phyloP scores from a whole-genome alignment of 64 coral and sea anemone species.

The Dendronephthya gigantea region DNA sequence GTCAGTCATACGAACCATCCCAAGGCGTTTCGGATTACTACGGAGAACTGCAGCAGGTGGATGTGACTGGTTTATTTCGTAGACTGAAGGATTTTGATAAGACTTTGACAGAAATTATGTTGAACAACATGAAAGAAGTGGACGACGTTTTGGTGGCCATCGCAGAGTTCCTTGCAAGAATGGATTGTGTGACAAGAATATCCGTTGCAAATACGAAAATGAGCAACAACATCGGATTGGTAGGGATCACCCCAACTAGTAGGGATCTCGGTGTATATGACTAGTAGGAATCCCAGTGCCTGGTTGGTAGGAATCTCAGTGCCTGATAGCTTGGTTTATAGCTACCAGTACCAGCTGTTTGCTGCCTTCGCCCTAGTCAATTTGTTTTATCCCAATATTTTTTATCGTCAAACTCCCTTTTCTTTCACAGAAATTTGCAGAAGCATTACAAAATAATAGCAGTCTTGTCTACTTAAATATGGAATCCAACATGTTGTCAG shows the following conservation, averaged over 20 bases:
- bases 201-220: slow-evolving; percentile 1
- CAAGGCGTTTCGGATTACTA: neutral
- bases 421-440: neutral
- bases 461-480: slow-evolving; percentile 7
- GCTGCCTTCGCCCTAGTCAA: too few species aligned
- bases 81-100: neutral
- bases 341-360: too few species aligned
- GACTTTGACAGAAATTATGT: neutral
- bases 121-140: slow-evolving; percentile 2
- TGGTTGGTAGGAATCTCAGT: too few species aligned
- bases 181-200: neutral
- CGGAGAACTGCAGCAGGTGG: neutral
- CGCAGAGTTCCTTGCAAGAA: neutral
- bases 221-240: neutral
- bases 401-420: neutral
- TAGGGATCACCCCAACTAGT: neutral
- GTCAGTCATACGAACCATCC: neutral
- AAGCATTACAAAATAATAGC: neutral
- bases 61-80: neutral
- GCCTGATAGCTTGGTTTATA: too few species aligned
- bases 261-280: neutral
- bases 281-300: too few species aligned
- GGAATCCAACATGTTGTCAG: neutral
- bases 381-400: too few species aligned
- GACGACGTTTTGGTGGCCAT: neutral